phyloP scores from a whole-genome alignment of 2,113 vertebrate genomes.

The Turdus rufiventris region DNA sequence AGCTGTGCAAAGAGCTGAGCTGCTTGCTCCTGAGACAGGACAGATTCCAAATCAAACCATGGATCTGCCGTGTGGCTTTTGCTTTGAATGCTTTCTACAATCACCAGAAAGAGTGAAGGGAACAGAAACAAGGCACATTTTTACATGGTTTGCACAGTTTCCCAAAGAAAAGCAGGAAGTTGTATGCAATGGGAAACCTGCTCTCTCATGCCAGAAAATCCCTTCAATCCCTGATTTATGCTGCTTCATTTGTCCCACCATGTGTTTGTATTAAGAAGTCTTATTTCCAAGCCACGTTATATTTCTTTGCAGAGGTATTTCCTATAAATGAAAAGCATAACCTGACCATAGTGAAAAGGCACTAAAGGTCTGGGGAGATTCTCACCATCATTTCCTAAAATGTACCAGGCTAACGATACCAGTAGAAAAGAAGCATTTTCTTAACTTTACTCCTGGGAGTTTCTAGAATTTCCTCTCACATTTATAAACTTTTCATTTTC shows the following conservation, averaged over 20 bases:
- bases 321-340: not conserved
- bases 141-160: not conserved
- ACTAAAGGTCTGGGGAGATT: not conserved
- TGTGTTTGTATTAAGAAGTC: not conserved
- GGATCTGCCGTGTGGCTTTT: not conserved
- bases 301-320: not conserved
- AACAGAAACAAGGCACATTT: not conserved
- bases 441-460: not conserved
- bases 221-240: not conserved
- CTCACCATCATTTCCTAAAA: not conserved
- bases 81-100: not conserved
- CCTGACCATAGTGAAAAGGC: not conserved
- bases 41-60: not conserved
- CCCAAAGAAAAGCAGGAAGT: not conserved
- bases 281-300: not conserved
- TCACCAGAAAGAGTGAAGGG: not conserved
- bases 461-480: not conserved
- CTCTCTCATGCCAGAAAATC: fast-evolving
- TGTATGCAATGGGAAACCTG: not conserved
- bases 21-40: not conserved
- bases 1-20: not conserved
- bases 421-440: not conserved
- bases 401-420: not conserved
- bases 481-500: not conserved
- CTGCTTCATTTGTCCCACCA: not conserved